Base-by-base conservation (phyloP, 2,797 vertebrate species). In the Melanotaenia parkinsoni region DNA sequence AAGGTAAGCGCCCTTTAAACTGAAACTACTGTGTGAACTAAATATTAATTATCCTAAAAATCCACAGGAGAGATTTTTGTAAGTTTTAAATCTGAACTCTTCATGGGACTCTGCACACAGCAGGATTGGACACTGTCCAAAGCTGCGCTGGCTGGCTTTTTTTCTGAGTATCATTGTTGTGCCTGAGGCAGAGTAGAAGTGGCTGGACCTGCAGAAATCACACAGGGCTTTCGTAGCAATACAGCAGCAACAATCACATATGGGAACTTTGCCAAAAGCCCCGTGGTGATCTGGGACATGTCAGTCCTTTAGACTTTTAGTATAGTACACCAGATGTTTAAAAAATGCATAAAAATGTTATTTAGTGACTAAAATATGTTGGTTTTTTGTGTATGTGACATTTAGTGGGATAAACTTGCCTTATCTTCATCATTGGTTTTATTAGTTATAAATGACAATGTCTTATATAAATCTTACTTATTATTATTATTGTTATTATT, bases 1-100 rank as follows among this genome's bases (percentile, higher is more conserved):
- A 99, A 96, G 98, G 98, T 99, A 86, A 61, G 74, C 22, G 9
- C 24, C 30, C 28, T 28, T 16, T 12, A 11, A 11, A 9, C 1
- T 24, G 1, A n/a, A 24, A 58, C 20, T 30, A 7, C 20, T 11
- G 38, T 45, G 30, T 58, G 30, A 58, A 45, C 65, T 40, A 33
- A 67, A 57, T 20, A 11, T 51, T 14, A 53, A 12, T 53, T 11
- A 13, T 14, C 12, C 51, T 3, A 13, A 54, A 56, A 26, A 13
- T 1, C 13, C 53, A 24, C n/a, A 12, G 22, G 22, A 11, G 43
- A 47, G 43, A 18, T 47, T 20, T 47, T 47, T 47, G 43, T 47
- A 20, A 47, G 18, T 47, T 47, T 47, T 7, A n/a, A 20, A n/a
- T 47, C 18, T 20, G 40, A 5, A 20, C 18, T 72, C 62, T 72